Evolutionary conservation across 2,888 invertebrate genomes (phyloP), one percentile per base, ranked within the genome.

Genomic region (Mesorhabditis sp.): DNA sequence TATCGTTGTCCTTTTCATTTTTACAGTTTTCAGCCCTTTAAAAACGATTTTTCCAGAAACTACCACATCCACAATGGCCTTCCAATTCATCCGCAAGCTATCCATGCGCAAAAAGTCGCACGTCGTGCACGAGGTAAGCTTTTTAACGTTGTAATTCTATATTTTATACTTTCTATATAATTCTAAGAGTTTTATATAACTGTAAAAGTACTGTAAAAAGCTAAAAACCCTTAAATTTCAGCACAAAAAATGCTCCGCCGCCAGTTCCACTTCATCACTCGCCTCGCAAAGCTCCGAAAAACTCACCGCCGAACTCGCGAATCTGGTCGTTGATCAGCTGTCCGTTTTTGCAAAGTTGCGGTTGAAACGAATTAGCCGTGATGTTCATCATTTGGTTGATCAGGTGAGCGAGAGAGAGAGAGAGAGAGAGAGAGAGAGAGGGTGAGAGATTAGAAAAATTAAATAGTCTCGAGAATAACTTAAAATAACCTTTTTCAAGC

Each of bases 291-390:
- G 28, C 28, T 28, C n/a, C 58, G 10, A 10, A 50, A 50, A 50
- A 50, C 7, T 50, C 58, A 10, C 58, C n/a, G 10, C 58, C 58
- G n/a, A 50, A 13, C 7, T 50, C 10, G 10, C n/a, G n/a, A 13
- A 13, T 13, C n/a, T 50, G 58, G n/a, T 76, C 63, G 67, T 76
- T 45, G 77, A 77, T 58, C 70, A 65, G n/a, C 45, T 71, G 45
- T 62, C 69, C 4, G 72, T 73, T 63, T 71, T 74, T 67, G 28
- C 28, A 28, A 28, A 28, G 28, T 28, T 28, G 28, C 28, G 28
- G 28, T 28, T 28, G 28, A 28, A 28, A 28, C 28, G 28, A 28
- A 28, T 28, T 28, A 28, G 28, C 28, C 28, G 28, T 28, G 28
- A 28, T 28, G 28, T 28, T 28, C 28, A 28, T 28, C 28, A 28